Evolutionary conservation across 2,888 invertebrate genomes (phyloP), one percentile per base, ranked within the genome.

Genomic region (Pemphredon lugubris): DNA sequence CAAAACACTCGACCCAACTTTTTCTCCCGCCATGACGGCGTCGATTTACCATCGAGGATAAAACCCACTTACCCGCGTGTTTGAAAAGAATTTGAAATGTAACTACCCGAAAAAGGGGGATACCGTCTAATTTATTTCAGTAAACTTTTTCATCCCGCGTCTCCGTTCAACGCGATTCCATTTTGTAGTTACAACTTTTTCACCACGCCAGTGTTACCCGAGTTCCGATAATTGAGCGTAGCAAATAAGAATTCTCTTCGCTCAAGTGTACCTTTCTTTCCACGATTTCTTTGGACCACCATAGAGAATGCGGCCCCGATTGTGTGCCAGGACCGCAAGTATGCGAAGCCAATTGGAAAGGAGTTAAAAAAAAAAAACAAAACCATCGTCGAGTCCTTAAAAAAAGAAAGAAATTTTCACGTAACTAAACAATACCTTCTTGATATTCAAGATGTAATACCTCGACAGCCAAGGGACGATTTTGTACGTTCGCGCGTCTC

Each of bases 211-310:
- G 55, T 16, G 51, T 70, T 72, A 63, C 63, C 72, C 60, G 68
- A 61, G 74, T 77, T 68, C 72, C 66, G 67, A 75, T 81, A 77
- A 79, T 77, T 73, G 81, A 82, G 78, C 83, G 75, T 79, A 64
- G 74, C 82, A 80, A 83, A 85, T 82, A 73, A 82, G 79, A 82
- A 82, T 83, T 82, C 79, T 83, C 73, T 70, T 73, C 78, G 79
- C 75, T 76, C 70, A 63, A 64, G 48, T 37, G 50, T 11, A 44
- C 37, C 48, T 51, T 26, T 58, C 69, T 18, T 42, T 51, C 44
- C 14, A 57, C 61, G 63, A 58, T 69, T 75, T 82, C 73, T 68
- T 68, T 70, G 30, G 74, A 68, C 72, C 34, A n/a, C 50, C 45
- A 54, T 58, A 57, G 64, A 48, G 59, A 65, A 55, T 9, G 45